Evolutionary conservation across 1,140 invertebrate genomes (phyloP).

Genomic region (Aleiodes sp.): DNA sequence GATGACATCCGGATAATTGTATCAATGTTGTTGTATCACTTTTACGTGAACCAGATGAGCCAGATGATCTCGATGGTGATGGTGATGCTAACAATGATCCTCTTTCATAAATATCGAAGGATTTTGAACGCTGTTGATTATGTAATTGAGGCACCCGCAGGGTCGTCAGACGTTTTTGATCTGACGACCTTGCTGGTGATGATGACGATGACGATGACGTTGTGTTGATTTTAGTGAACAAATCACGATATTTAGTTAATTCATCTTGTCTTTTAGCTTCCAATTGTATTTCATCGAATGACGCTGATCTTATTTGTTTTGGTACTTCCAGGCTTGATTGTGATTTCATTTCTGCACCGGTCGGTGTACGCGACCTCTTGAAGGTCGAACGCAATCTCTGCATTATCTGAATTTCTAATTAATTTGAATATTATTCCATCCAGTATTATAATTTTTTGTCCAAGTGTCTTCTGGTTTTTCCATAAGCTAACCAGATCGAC

Average conservation of each 20-base stretch:
- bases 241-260: constrained; percentile 36
- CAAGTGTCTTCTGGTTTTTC: background rate
- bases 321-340: constrained; percentile 89
- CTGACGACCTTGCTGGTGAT: constrained; percentile 58
- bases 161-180: constrained; percentile 57
- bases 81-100: constrained; percentile 63
- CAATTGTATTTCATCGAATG: constrained; percentile 88
- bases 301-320: constrained; percentile 83
- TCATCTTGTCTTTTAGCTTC: constrained; percentile 71
- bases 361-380: constrained; percentile 85
- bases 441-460: constrained; percentile 30
- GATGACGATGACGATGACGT: constrained; percentile 57
- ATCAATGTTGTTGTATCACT: constrained; percentile 43
- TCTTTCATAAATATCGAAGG: constrained; percentile 78
- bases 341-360: constrained; percentile 88
- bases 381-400: constrained; percentile 85
- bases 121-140: constrained; percentile 74
- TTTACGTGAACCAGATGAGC: constrained; percentile 18
- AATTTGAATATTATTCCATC: background rate
- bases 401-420: constrained; percentile 66
- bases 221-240: constrained; percentile 33
- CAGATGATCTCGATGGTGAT: constrained; percentile 32
- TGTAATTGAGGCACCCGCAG: constrained; percentile 74
- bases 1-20: constrained; percentile 54
- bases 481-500: background rate